Evolutionary conservation across 2,797 vertebrate genomes (phyloP).

Genomic region (Macropus fuliginosus): DNA sequence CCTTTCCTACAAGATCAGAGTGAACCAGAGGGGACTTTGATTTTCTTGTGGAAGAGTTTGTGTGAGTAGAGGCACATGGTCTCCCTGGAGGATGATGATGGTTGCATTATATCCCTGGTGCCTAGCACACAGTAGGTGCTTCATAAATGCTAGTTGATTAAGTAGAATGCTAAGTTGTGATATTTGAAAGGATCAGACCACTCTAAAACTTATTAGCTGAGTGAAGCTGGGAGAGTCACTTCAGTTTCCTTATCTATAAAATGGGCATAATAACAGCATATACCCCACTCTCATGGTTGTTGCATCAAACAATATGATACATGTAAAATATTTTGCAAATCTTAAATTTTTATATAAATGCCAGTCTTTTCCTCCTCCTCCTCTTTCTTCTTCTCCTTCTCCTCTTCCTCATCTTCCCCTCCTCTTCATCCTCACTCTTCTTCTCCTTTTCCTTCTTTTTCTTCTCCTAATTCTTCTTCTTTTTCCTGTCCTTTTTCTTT

Average conservation of each 20-base stretch:
- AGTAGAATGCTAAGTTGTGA: background rate
- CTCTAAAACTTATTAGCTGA: background rate
- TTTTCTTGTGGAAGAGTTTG: background rate
- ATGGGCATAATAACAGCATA: background rate
- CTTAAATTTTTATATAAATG: background rate
- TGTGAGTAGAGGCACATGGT: background rate
- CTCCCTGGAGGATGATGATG: background rate
- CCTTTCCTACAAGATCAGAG: background rate
- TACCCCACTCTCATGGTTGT: background rate
- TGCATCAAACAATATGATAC: background rate
- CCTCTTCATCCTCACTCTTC: fast-evolving
- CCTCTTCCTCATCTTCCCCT: no score
- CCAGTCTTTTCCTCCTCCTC: background rate
- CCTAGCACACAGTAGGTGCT: background rate
- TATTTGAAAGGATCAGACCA: background rate
- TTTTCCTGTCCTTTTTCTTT: fast-evolving
- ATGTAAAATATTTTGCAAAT: background rate
- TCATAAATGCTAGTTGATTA: background rate
- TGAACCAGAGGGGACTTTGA: background rate
- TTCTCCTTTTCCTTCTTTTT: no score
- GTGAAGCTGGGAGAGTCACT: background rate
- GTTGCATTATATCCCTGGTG: background rate
- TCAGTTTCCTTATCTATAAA: background rate
- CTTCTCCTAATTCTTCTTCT: no score
- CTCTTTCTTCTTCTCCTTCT: fast-evolving